Conservation (phyloP, 2,888 invertebrate species). For the Stenchaetothrips biformis region DNA sequence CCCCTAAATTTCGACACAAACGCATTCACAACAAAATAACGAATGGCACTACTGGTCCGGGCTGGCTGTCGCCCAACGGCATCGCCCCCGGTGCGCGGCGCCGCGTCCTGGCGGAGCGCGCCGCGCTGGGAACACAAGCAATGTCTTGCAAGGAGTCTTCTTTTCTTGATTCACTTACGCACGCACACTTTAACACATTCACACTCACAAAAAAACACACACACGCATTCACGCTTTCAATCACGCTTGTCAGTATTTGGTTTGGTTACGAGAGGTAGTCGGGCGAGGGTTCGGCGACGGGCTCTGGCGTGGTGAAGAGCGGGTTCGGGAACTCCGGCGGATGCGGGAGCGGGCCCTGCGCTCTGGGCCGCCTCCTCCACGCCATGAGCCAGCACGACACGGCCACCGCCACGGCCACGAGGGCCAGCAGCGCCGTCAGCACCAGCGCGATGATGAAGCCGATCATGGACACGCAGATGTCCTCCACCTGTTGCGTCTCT, state of each 20-base stretch:
- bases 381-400: constrained; percentile 95
- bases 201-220: not conserved
- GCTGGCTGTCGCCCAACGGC: constrained; percentile 12
- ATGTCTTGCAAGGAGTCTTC: constrained; percentile 18
- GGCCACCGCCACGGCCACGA: constrained; percentile 90
- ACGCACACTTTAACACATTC: not conserved
- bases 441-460: constrained; percentile 88
- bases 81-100: not conserved
- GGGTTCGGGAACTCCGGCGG: constrained; percentile 95
- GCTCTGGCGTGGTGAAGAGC: constrained; percentile 77
- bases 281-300: constrained; percentile 74
- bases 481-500: constrained; percentile 55
- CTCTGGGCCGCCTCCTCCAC: constrained; percentile 79
- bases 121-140: not conserved
- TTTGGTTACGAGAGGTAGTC: constrained; percentile 57
- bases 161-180: not conserved
- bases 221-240: not conserved
- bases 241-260: constrained; percentile 30
- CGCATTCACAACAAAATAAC: not conserved
- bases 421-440: constrained; percentile 82
- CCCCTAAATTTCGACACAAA: not conserved
- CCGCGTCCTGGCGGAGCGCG: not conserved
- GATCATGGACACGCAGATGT: constrained; percentile 90
- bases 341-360: constrained; percentile 85
- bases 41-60: constrained; percentile 15